phyloP scores from a whole-genome alignment of 2,888 invertebrate genomes.

The Rhyacophila evoluta region DNA sequence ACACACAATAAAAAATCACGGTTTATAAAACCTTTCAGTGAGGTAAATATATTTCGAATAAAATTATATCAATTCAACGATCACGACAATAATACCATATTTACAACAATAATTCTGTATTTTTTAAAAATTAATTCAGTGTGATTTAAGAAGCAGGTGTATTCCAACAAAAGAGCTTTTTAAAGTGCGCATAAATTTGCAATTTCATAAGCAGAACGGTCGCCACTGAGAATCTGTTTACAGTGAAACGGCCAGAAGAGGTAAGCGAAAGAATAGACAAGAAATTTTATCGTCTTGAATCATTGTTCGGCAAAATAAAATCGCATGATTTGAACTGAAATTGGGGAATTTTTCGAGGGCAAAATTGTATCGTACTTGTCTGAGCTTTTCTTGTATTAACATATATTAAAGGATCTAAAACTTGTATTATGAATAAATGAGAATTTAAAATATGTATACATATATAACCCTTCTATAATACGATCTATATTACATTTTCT shows the following conservation, averaged over 20 bases:
- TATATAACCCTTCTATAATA: too few species aligned
- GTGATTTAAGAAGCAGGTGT: background rate
- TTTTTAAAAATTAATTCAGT: slow-evolving; percentile 4
- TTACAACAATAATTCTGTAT: background rate
- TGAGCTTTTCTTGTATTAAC: too few species aligned
- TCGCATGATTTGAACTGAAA: background rate
- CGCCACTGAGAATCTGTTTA: background rate
- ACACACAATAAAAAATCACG: too few species aligned
- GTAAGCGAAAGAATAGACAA: slow-evolving; percentile 9
- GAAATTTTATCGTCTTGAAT: background rate
- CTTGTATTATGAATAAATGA: too few species aligned
- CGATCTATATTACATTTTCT: too few species aligned
- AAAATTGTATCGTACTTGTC: too few species aligned
- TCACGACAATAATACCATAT: too few species aligned
- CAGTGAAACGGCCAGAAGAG: background rate
- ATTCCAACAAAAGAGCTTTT: background rate
- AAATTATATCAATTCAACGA: too few species aligned
- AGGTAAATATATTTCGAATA: background rate
- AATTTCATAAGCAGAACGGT: background rate
- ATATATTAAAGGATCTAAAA: too few species aligned
- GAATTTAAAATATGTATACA: too few species aligned
- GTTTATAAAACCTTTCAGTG: too few species aligned
- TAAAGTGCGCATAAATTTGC: slow-evolving; percentile 1
- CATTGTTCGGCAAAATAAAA: background rate
- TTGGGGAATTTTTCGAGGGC: background rate